Conservation (phyloP, 2,888 invertebrate genomes). For the Campaea margaritaria region DNA sequence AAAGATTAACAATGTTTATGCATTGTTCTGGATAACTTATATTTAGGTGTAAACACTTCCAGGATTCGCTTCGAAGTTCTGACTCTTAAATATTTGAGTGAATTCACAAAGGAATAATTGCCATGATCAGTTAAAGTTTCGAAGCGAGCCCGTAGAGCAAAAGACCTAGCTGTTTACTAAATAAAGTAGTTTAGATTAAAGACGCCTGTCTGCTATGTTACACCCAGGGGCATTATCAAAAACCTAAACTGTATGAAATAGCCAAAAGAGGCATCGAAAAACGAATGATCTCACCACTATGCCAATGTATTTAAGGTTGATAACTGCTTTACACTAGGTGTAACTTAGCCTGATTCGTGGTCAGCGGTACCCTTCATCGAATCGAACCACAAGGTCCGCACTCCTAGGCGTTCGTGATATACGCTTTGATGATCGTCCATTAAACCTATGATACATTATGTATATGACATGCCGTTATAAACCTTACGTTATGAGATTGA, state of each 20-base stretch:
- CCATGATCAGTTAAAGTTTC: constrained; percentile 29
- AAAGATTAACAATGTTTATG: constrained; percentile 40
- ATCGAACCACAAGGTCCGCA: constrained; percentile 26
- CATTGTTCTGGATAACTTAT: constrained; percentile 86
- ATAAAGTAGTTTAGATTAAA: constrained; percentile 32
- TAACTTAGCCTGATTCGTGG: constrained; percentile 18
- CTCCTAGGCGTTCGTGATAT: constrained; percentile 75
- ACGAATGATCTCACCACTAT: constrained; percentile 11
- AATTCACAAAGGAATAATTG: constrained; percentile 17
- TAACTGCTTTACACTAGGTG: constrained; percentile 11
- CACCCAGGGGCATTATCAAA: constrained; percentile 4
- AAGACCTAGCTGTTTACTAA: constrained; percentile 27
- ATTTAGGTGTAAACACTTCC: constrained; percentile 66
- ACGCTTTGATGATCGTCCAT: constrained; percentile 83
- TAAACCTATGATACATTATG: constrained; percentile 56
- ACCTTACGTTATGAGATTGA: constrained; percentile 46
- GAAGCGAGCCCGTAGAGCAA: constrained; percentile 15
- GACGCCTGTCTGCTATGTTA: constrained; percentile 25
- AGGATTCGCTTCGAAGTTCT: constrained; percentile 30
- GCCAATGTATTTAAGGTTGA: constrained; percentile 2
- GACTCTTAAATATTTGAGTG: constrained; percentile 20
- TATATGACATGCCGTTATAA: constrained; percentile 52
- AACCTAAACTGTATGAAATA: not conserved
- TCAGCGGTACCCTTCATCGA: constrained; percentile 26
- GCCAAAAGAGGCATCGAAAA: not conserved